phyloP scores from a whole-genome alignment of 2,888 invertebrate genomes.

The Eremobia ochroleuca region DNA sequence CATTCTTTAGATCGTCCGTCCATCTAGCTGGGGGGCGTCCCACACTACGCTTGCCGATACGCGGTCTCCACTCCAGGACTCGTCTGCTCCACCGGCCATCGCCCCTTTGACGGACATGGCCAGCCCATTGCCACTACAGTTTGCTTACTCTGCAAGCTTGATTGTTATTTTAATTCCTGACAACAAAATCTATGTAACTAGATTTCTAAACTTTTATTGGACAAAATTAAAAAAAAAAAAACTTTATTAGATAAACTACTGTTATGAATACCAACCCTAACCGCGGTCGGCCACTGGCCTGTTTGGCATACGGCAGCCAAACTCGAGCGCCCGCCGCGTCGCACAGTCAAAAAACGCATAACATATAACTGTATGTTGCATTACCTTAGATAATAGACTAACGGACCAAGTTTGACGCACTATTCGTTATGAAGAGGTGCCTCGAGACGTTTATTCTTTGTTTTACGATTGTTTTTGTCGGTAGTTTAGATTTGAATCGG shows the following conservation, averaged over 20 bases:
- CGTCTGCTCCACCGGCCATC: no score
- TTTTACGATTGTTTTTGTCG: constrained; percentile 55
- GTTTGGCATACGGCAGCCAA: constrained; percentile 52
- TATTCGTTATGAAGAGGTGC: constrained; percentile 54
- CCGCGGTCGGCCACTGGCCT: constrained; percentile 34
- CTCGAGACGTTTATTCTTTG: constrained; percentile 45
- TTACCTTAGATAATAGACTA: constrained; percentile 62
- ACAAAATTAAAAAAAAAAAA: neutral
- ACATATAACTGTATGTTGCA: constrained; percentile 61
- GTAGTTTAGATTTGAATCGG: constrained; percentile 49
- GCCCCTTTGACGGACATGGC: no score
- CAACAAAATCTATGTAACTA: neutral
- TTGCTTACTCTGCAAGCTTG: no score
- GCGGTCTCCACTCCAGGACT: no score
- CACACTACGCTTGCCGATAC: no score
- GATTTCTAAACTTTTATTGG: neutral
- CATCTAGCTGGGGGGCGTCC: no score
- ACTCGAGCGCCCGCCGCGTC: constrained; percentile 42
- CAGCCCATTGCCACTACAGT: no score
- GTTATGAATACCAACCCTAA: constrained; percentile 43
- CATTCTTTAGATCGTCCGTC: no score
- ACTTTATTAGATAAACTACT: neutral
- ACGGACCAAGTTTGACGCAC: constrained; percentile 48
- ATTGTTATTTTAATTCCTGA: neutral
- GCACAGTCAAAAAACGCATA: constrained; percentile 69